These are phyloP conservation scores for Drosophila virilis DNA, from an alignment of 1,140 invertebrate genomes.

Conservation along the genomic window DNA sequence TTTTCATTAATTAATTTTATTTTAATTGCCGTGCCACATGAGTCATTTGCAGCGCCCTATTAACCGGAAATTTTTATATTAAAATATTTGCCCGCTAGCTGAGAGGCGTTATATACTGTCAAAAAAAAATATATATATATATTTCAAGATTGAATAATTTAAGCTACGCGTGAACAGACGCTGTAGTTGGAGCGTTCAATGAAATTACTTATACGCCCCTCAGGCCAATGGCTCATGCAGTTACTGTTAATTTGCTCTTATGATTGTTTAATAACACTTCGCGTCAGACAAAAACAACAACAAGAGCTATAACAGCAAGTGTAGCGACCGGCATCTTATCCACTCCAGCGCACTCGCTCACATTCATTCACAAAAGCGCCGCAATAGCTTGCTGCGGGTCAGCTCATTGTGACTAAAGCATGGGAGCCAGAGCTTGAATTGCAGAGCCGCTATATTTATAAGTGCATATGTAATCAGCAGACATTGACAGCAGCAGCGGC, in stretches of 20 bases:
- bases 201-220: constrained; percentile 47
- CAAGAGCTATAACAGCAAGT: neutral
- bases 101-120: constrained; percentile 24
- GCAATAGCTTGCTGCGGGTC: constrained; percentile 20
- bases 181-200: constrained; percentile 12
- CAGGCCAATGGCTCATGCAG: neutral
- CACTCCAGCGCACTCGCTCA: constrained; percentile 4
- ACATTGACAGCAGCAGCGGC: constrained; percentile 7
- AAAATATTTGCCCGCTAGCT: constrained; percentile 18
- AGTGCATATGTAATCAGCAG: constrained; percentile 59
- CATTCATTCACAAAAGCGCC: constrained; percentile 51
- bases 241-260: constrained; percentile 33
- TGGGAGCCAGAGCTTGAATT: constrained; percentile 34
- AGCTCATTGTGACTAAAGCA: constrained; percentile 40
- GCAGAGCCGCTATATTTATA: constrained; percentile 55
- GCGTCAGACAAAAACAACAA: constrained; percentile 10
- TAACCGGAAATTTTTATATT: constrained; percentile 7
- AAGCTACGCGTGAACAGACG: constrained; percentile 7
- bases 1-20: constrained; percentile 76
- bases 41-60: constrained; percentile 41
- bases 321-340: neutral
- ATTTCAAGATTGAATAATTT: constrained; percentile 59
- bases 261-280: constrained; percentile 47
- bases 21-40: constrained; percentile 61
- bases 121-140: too few species aligned